Evolutionary conservation across 1,140 invertebrate species (phyloP), one percentile per base, ranked within the genome.

Genomic region (Orius insidiosus): DNA sequence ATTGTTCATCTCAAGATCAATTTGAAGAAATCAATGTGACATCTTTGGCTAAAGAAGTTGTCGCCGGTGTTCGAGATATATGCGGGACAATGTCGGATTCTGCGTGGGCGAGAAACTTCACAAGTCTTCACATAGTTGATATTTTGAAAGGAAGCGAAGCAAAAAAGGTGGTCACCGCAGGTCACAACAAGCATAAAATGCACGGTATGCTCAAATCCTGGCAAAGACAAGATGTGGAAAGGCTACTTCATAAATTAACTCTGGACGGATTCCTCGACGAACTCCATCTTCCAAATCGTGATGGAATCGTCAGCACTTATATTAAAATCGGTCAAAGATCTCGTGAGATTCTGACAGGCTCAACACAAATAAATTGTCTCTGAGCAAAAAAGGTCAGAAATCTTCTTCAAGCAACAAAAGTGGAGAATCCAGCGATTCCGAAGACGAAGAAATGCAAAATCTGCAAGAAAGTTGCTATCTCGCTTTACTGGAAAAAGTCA

Each of bases 261-360:
- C 68, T 87, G 19, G 78, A 88, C 47, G 74, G 77, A 1, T 77
- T 78, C 58, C 61, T 96, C 1, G 63, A 69, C 14, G 89, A 96
- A 64, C 70, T 82, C 39, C 67, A 85, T 47, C 69, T 79, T 33
- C 69, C 85, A 9, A 77, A 68, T 15, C 57, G 59, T 32, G 79
- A 82, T 51, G 85, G 92, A 47, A 85, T 89, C 54, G 76, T 84
- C 6, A 75, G 74, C 52, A 75, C 83, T 9, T 95, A 95, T 62
- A 53, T 94, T 13, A 75, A 74, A 58, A 60, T 80, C 13, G 89
- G 89, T 8, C 48, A 32, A 3, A 45, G 38, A 16, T 46, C 50
- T 5, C 35, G 30, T 15, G 7, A 19, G 2, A 47, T 55, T 5
- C 34, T 55, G 1, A 48, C 48, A 39, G 66, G 67, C 13, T 43